phyloP scores from a whole-genome alignment of 2,888 invertebrate species.

The Orchesellides sinensis region DNA sequence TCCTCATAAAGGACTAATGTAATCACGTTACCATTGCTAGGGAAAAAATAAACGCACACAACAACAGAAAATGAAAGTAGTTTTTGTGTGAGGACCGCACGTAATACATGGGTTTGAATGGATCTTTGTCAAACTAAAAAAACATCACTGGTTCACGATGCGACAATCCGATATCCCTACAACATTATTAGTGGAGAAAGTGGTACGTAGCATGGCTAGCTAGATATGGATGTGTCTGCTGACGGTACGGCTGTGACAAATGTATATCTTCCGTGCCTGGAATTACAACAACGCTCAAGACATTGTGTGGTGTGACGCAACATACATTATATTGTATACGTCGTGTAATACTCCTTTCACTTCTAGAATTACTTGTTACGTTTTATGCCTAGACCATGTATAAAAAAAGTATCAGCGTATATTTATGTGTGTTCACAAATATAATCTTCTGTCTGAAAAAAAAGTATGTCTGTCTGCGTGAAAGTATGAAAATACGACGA shows the following conservation, averaged over 20 bases:
- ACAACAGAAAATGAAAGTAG: constrained; percentile 1
- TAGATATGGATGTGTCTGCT: constrained; percentile 20
- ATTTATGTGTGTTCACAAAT: too few species aligned
- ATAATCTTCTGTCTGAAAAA: too few species aligned
- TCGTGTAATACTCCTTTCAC: not conserved
- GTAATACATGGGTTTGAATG: constrained; percentile 29
- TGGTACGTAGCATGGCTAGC: constrained; percentile 24
- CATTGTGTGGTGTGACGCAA: not conserved
- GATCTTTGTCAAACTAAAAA: constrained; percentile 27
- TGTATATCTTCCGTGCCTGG: constrained; percentile 54
- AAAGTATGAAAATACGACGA: too few species aligned
- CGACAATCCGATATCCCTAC: constrained; percentile 6
- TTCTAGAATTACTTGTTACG: not conserved
- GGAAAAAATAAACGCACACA: not conserved
- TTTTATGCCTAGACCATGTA: too few species aligned
- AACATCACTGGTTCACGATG: constrained; percentile 16
- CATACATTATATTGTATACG: not conserved
- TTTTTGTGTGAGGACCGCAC: constrained; percentile 16
- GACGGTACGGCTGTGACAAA: constrained; percentile 55
- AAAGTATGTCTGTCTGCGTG: too few species aligned
- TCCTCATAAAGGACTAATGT: not conserved
- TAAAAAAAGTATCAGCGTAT: too few species aligned
- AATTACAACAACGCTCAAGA: constrained; percentile 20
- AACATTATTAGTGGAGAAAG: constrained; percentile 14
- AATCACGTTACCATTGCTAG: not conserved